A percentile compares a stretch with the other conserved stretches of the same genome.
phyloP scores from a whole-genome alignment of 1,140 invertebrate genomes.

The Magallana gigas region DNA sequence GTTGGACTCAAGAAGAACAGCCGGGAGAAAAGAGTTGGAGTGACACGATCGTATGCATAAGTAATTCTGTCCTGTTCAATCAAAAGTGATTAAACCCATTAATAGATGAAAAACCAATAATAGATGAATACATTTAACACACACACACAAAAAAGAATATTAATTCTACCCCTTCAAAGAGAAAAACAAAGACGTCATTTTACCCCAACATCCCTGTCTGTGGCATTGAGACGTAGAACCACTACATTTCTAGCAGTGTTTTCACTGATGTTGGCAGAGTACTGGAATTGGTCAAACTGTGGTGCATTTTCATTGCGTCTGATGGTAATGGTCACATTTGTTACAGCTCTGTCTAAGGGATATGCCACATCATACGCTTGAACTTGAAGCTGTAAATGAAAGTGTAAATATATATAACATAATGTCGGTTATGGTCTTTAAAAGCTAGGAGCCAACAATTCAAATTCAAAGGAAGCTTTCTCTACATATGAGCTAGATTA shows the following conservation, averaged over 20 bases:
- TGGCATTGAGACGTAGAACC: conserved; percentile 54
- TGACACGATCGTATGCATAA: background rate
- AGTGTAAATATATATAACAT: too few species aligned
- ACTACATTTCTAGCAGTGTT: conserved; percentile 35
- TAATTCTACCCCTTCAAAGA: background rate
- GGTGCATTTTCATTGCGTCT: conserved; percentile 59
- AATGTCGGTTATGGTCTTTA: too few species aligned
- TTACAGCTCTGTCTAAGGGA: conserved; percentile 84
- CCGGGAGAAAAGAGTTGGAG: background rate
- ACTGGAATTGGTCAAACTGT: conserved; percentile 83
- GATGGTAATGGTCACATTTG: conserved; percentile 60
- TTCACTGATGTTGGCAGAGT: conserved; percentile 76
- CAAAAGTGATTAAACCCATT: too few species aligned
- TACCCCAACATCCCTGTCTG: conserved; percentile 62
- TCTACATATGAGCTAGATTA: too few species aligned
- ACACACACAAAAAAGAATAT: too few species aligned
- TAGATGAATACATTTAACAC: too few species aligned
- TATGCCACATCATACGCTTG: conserved; percentile 92
- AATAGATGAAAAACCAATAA: too few species aligned
- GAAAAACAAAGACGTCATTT: background rate
- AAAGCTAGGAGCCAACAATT: too few species aligned
- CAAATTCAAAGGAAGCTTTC: too few species aligned
- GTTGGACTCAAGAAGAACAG: conserved; percentile 89
- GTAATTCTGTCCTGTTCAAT: background rate
- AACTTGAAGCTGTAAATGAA: conserved; percentile 84